phyloP scores from a whole-genome alignment of 1,140 invertebrate species.

The Philopotamus ludificatus region DNA sequence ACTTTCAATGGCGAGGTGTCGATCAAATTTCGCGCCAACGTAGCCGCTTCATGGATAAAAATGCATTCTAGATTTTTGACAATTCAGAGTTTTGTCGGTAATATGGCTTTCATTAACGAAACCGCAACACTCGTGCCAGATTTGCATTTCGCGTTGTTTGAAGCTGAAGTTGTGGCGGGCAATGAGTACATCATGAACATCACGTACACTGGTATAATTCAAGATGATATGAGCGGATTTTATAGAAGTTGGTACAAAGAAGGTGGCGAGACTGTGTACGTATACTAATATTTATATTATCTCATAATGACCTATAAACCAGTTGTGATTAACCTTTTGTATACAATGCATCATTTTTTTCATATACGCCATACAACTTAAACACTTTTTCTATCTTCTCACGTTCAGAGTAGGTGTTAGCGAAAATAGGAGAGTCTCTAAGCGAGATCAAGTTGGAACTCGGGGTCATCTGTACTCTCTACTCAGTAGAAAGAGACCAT shows the following conservation, averaged over 20 bases:
- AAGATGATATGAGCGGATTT: slow-evolving; percentile 59
- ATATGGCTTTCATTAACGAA: not conserved
- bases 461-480: too few species aligned
- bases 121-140: not conserved
- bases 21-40: not conserved
- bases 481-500: too few species aligned
- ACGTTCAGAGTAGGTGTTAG: too few species aligned
- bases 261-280: slow-evolving; percentile 42
- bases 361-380: too few species aligned
- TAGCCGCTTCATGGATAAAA: not conserved
- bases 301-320: too few species aligned
- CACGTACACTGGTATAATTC: slow-evolving; percentile 7
- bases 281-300: too few species aligned
- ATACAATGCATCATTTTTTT: too few species aligned
- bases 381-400: too few species aligned
- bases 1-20: slow-evolving; percentile 3
- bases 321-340: slow-evolving; percentile 33
- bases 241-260: slow-evolving; percentile 64
- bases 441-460: too few species aligned
- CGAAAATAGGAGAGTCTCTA: too few species aligned
- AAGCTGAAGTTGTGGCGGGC: too few species aligned
- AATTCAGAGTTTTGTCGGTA: not conserved
- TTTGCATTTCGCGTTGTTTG: not conserved
- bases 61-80: not conserved
- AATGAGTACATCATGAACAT: slow-evolving; percentile 1